Evolutionary conservation across 2,113 vertebrate species (phyloP).

Genomic region (Elachura formosa): DNA sequence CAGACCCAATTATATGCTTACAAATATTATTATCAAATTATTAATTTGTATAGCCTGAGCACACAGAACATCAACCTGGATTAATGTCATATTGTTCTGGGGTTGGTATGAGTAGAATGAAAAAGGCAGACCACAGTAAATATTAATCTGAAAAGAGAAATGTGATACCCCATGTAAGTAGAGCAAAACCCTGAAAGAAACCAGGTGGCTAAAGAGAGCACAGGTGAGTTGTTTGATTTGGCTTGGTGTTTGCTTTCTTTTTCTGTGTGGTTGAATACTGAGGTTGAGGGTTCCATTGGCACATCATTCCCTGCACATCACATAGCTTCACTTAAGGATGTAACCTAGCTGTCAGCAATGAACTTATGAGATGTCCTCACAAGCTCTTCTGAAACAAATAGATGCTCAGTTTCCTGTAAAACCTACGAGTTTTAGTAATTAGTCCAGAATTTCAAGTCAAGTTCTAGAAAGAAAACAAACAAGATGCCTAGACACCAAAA

Average conservation of each 20-base stretch:
- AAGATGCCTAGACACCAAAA: not conserved
- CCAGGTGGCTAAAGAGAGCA: not conserved
- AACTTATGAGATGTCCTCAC: not conserved
- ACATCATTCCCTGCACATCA: not conserved
- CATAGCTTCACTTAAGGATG: not conserved
- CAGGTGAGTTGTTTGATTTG: not conserved
- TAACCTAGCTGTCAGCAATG: not conserved
- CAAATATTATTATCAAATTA: slow-evolving; percentile 22
- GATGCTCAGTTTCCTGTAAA: not conserved
- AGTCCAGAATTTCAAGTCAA: not conserved
- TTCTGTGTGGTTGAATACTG: not conserved
- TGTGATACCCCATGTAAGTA: not conserved
- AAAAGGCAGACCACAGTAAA: not conserved
- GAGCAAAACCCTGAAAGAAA: not conserved
- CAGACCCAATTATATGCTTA: not conserved
- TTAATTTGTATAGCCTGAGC: slow-evolving; percentile 9
- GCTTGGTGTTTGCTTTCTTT: not conserved
- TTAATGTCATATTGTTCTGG: not conserved
- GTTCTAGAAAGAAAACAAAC: not conserved
- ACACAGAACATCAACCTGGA: not conserved
- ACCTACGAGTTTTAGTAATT: not conserved
- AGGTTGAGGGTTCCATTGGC: not conserved
- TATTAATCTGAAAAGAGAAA: not conserved
- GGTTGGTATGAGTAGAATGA: not conserved
- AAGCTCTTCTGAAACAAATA: not conserved